A percentile compares a stretch with the other conserved stretches of the same genome.
Conservation (phyloP, 2,113 vertebrate genomes). For the Coptodon bakossiorum region DNA sequence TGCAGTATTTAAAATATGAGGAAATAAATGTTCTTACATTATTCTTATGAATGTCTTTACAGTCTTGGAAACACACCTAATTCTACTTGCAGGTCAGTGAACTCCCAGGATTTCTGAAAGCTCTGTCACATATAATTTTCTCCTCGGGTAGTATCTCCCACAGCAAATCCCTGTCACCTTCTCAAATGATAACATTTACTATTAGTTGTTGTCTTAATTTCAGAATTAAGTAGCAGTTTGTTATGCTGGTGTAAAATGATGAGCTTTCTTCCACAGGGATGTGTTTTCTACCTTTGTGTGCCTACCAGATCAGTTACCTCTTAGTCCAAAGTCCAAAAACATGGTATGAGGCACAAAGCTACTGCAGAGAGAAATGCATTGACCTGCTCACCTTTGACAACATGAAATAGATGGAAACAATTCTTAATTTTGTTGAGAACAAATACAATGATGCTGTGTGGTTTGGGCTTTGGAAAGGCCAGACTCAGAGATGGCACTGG, state of each 20-base stretch:
- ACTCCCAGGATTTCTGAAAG: neutral
- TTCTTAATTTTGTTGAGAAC: neutral
- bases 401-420: neutral
- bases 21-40: neutral
- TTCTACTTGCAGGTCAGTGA: neutral
- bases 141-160: neutral
- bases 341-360: neutral
- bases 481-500: neutral
- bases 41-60: neutral
- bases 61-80: neutral
- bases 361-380: neutral
- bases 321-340: neutral
- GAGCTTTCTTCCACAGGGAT: neutral
- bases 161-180: neutral
- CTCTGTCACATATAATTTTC: neutral
- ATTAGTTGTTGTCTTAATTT: neutral
- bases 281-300: neutral
- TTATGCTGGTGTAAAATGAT: neutral
- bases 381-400: conserved; percentile 1
- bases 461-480: neutral
- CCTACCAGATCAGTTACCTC: accelerated
- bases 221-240: neutral
- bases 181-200: neutral
- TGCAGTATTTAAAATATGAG: neutral
- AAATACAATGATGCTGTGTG: neutral